Percentiles rank a stretch among this genome's conserved stretches.
Evolutionary conservation across 2,888 invertebrate genomes (phyloP).

Genomic region (Lasioglossum calceatum): DNA sequence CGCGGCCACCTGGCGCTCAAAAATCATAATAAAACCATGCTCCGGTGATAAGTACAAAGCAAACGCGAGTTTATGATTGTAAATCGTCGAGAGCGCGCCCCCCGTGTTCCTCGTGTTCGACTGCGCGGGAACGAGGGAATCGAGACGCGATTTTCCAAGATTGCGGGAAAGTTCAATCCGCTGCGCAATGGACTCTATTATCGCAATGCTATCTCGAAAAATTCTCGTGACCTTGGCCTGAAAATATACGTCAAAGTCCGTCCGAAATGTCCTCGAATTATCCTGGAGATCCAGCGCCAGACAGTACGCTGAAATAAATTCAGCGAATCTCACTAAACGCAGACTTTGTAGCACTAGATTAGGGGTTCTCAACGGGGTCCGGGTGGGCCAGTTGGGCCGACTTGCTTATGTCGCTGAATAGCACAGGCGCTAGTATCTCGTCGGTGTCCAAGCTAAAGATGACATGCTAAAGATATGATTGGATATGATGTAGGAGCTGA

Average conservation of each 20-base stretch:
- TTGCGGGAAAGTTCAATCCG: conserved; percentile 27
- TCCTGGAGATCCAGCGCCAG: background rate
- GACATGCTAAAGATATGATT: no score
- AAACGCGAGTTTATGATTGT: conserved; percentile 71
- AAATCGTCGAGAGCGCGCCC: conserved; percentile 65
- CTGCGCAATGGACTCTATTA: background rate
- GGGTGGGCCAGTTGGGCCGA: no score
- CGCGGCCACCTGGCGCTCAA: conserved; percentile 80
- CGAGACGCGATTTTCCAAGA: conserved; percentile 18
- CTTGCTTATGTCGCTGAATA: no score
- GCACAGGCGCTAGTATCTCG: no score
- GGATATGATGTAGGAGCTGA: no score
- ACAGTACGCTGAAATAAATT: background rate
- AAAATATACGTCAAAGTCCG: background rate
- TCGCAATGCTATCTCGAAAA: background rate
- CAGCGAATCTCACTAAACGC: background rate
- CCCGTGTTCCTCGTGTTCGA: conserved; percentile 47
- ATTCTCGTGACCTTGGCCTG: background rate
- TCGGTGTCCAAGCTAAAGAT: no score
- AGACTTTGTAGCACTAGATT: background rate
- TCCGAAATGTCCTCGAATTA: background rate
- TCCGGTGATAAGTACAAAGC: conserved; percentile 73
- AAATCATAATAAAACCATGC: conserved; percentile 77
- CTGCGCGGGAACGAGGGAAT: conserved; percentile 27
- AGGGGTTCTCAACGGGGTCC: no score